Evolutionary conservation across 2,797 vertebrate genomes (phyloP), one percentile per base, ranked within the genome.

Genomic region (Enteromius viviparus): DNA sequence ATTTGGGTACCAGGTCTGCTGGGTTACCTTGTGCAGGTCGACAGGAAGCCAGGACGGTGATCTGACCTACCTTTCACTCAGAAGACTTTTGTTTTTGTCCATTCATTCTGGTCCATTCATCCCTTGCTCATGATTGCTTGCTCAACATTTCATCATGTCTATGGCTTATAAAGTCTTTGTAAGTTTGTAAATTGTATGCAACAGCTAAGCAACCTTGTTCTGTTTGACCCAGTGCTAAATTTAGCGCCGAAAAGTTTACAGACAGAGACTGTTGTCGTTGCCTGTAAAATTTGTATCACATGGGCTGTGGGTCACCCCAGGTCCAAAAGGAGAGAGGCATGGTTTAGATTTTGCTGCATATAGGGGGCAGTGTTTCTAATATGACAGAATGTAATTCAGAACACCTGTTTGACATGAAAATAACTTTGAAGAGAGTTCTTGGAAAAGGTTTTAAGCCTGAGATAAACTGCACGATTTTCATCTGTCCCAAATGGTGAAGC

Each of bases 151-250:
- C 65, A 71, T 51, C 34, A 23, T 34, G 40, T 47, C 11, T 23
- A 6, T 17, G 2, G 19, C 45, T 78, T 32, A 29, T 17, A 37
- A 21, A 69, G 47, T 40, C 8, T 68, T 26, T 53, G 29, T 2
- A 26, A 40, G 14, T 34, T 51, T 23, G 10, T 19, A 49, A 49
- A n/a, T 34, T 79, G 42, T 66, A 17, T 55, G 45, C 64, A 64
- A 66, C n/a, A 51, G 19, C 42, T 42, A 37, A 69, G 34, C 65
- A 69, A 69, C 32, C 65, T 53, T 51, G 32, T 75, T 32, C 32
- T 76, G 71, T 45, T 66, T 64, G n/a, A 81, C 70, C 80, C 42
- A 23, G 32, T 3, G 49, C 81, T 83, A 83, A 83, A 69, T 83
- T 83, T 82, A 82, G 62, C 71, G 3, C 55, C 1, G 29, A 81